Percentiles rank a stretch among this genome's conserved stretches.
phyloP scores from a whole-genome alignment of 2,797 vertebrate species.

The Sebastes ruberrimus region DNA sequence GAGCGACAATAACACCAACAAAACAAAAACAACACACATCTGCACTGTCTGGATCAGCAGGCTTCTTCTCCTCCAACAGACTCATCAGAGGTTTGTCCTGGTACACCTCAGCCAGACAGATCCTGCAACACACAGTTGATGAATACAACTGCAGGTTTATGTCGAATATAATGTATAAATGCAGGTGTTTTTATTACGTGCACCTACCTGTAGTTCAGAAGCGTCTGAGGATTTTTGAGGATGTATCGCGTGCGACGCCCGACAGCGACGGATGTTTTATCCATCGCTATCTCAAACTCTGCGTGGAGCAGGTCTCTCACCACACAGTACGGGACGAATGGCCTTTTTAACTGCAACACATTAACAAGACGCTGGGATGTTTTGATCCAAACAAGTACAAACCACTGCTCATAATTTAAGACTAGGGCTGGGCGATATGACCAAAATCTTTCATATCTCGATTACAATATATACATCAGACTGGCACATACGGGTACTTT shows the following conservation, averaged over 20 bases:
- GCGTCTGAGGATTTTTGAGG: slow-evolving; percentile 93
- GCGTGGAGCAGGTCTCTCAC: slow-evolving; percentile 92
- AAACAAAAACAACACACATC: slow-evolving; percentile 77
- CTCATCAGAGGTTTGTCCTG: slow-evolving; percentile 90
- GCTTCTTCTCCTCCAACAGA: slow-evolving; percentile 85
- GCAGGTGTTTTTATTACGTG: not conserved
- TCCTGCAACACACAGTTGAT: slow-evolving; percentile 73
- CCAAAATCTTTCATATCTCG: no score
- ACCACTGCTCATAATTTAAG: not conserved
- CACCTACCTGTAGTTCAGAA: slow-evolving; percentile 91
- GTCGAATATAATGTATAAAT: not conserved
- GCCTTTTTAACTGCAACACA: slow-evolving; percentile 85
- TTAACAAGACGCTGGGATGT: fast-evolving
- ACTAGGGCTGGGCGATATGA: no score
- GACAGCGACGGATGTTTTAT: slow-evolving; percentile 94
- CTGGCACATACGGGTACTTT: no score
- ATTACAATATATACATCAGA: no score
- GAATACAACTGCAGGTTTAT: not conserved
- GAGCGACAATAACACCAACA: fast-evolving
- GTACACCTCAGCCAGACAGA: slow-evolving; percentile 94
- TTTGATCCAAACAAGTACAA: fast-evolving
- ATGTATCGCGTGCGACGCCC: slow-evolving; percentile 92
- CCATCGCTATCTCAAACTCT: slow-evolving; percentile 90
- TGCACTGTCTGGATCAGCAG: slow-evolving; percentile 83
- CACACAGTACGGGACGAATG: slow-evolving; percentile 91